Percentiles rank a stretch among this genome's conserved stretches.
phyloP scores from a whole-genome alignment of 1,140 invertebrate species.

The Belonocnema kinseyi region DNA sequence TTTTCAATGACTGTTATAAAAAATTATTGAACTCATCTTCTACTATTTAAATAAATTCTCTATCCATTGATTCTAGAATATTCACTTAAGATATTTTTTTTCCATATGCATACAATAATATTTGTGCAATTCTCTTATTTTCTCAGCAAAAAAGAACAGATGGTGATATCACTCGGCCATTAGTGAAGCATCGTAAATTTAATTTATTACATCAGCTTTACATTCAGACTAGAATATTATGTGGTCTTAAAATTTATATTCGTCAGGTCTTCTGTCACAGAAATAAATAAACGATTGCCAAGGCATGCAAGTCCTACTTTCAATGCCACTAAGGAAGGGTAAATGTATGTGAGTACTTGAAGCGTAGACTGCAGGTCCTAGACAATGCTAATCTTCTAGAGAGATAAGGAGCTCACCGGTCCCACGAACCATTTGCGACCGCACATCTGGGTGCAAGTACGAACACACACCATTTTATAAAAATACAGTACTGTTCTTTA shows the following conservation, averaged over 20 bases:
- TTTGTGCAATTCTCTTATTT: too few relatives aligned
- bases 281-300: conserved; percentile 18
- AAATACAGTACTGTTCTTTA: not conserved
- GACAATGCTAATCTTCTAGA: conserved; percentile 65
- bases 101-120: too few relatives aligned
- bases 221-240: not conserved
- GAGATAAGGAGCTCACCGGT: conserved; percentile 62
- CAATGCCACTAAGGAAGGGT: conserved; percentile 32
- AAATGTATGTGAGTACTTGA: conserved; percentile 44
- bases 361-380: conserved; percentile 43
- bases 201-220: too few relatives aligned
- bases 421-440: conserved; percentile 59
- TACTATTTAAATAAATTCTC: too few relatives aligned
- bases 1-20: too few relatives aligned
- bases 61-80: too few relatives aligned
- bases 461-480: conserved; percentile 36
- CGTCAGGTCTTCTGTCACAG: not conserved
- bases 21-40: too few relatives aligned
- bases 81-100: too few relatives aligned
- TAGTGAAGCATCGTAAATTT: too few relatives aligned
- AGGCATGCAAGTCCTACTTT: conserved; percentile 38
- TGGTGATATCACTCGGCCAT: too few relatives aligned
- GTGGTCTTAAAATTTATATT: conserved; percentile 9
- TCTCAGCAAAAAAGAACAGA: too few relatives aligned
- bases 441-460: conserved; percentile 67